Percentiles rank a stretch among this genome's conserved stretches.
Evolutionary conservation across 2,113 vertebrate genomes (phyloP).

Genomic region (Ictalurus punctatus): DNA sequence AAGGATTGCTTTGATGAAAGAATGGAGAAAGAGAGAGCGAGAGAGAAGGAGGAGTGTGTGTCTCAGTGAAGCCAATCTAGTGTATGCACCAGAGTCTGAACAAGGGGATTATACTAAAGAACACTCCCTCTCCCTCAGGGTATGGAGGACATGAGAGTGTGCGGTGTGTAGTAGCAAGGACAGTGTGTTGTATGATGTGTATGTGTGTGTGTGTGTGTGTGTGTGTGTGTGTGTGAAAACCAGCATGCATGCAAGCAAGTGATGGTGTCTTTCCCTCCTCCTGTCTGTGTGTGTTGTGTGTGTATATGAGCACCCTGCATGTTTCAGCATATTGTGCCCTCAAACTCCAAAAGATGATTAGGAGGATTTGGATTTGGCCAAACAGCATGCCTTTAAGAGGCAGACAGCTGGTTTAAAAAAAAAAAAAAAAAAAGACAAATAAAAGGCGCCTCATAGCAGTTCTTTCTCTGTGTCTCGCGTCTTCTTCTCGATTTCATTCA

Average conservation of each 20-base stretch:
- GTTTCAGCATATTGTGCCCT: slow-evolving; percentile 78
- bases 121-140: slow-evolving; percentile 63
- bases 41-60: slow-evolving; percentile 36
- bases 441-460: slow-evolving; percentile 68
- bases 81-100: slow-evolving; percentile 70
- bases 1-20: slow-evolving; percentile 50
- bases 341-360: slow-evolving; percentile 80
- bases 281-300: slow-evolving; percentile 16
- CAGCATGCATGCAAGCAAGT: slow-evolving; percentile 31
- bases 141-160: slow-evolving; percentile 69
- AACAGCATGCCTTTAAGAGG: slow-evolving; percentile 76
- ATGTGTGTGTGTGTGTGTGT: slow-evolving; percentile 42
- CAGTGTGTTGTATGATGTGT: slow-evolving; percentile 27
- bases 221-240: slow-evolving; percentile 45
- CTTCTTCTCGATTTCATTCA: slow-evolving; percentile 17
- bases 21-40: slow-evolving; percentile 37
- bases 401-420: slow-evolving; percentile 76
- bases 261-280: background rate
- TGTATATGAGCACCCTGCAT: slow-evolving; percentile 59
- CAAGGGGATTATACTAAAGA: slow-evolving; percentile 75
- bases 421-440: slow-evolving; percentile 70
- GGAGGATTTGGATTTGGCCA: slow-evolving; percentile 73
- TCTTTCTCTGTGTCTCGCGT: background rate
- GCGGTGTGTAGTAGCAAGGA: slow-evolving; percentile 40
- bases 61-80: slow-evolving; percentile 54